These are phyloP conservation scores for Epiblema foenella DNA, from an alignment of 2,888 invertebrate genomes.

Conservation along the genomic window DNA sequence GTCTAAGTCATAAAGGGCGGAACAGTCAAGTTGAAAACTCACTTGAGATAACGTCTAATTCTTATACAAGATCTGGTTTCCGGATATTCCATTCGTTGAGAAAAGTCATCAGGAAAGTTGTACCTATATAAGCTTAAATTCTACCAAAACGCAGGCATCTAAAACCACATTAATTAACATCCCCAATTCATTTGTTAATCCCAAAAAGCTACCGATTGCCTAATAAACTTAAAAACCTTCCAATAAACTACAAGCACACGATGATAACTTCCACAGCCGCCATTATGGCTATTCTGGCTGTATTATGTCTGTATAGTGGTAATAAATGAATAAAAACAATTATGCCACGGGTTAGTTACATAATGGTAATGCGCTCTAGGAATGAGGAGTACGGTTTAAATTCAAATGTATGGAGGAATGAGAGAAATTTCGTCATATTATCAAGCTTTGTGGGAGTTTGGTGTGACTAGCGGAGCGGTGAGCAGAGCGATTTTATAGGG, in stretches of 20 bases:
- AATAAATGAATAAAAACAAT: constrained; percentile 83
- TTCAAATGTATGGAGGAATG: constrained; percentile 47
- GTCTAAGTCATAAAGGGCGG: no score
- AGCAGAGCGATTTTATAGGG: neutral
- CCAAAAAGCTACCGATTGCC: constrained; percentile 57
- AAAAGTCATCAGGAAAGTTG: no score
- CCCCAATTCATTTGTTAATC: constrained; percentile 36
- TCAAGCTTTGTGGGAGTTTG: constrained; percentile 50
- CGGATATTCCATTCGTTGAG: no score
- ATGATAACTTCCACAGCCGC: constrained; percentile 70
- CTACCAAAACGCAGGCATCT: no score
- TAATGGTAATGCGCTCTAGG: constrained; percentile 45
- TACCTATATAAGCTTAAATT: no score
- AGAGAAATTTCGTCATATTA: constrained; percentile 50
- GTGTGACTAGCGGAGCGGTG: constrained; percentile 52
- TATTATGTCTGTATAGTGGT: constrained; percentile 66
- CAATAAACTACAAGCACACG: constrained; percentile 72
- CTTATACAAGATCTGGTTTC: no score
- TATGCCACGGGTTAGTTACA: constrained; percentile 50
- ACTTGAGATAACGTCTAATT: no score
- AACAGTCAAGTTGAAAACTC: no score
- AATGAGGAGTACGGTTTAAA: constrained; percentile 48
- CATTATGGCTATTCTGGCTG: constrained; percentile 71
- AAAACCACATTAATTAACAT: constrained; percentile 11
- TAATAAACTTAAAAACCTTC: constrained; percentile 69